Evolutionary conservation across 2,888 invertebrate genomes (phyloP), one percentile per base, ranked within the genome.

Genomic region (Sericinus montela): DNA sequence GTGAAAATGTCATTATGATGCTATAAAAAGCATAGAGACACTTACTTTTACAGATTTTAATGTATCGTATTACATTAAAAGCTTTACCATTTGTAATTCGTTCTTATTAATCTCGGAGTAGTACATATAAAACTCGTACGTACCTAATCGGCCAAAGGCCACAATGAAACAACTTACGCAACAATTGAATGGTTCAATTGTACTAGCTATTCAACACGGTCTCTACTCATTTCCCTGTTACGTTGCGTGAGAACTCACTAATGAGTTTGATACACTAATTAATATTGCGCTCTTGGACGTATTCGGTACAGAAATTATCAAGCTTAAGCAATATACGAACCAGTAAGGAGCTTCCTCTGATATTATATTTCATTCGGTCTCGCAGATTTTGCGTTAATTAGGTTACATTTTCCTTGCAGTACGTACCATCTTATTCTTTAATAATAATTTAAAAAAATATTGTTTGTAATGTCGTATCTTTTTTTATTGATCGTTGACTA

Each of bases 171-270:
- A 9, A 47, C 40, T 47, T 47, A 47, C 14, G 35, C 40, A 46
- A 46, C 28, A 46, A 23, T 39, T 46, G 13, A 47, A 46, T 10
- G 39, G 10, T 11, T 19, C 16, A 34, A 40, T 41, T 47, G 47
- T 29, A 35, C 34, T 28, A 35, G 36, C 32, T 32, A 10, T 10
- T 1, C 10, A 23, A 13, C 34, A 13, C 34, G 8, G 19, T 16
- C 10, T 41, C 25, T 30, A 37, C n/a, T 19, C 41, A 16, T 48
- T 48, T 19, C 30, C 29, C 14, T 42, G 29, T 37, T 30, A 11
- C 10, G 36, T 37, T 41, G 48, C 37, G 30, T 48, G 48, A 42
- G 47, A 48, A 48, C 37, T 42, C n/a, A 25, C 40, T 47, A 48
- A 48, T 42, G 37, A 30, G 13, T 35, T 19, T 16, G 32, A 48